Evolutionary conservation across 2,888 invertebrate genomes (phyloP).

Genomic region (Megaustenia siamemsis): DNA sequence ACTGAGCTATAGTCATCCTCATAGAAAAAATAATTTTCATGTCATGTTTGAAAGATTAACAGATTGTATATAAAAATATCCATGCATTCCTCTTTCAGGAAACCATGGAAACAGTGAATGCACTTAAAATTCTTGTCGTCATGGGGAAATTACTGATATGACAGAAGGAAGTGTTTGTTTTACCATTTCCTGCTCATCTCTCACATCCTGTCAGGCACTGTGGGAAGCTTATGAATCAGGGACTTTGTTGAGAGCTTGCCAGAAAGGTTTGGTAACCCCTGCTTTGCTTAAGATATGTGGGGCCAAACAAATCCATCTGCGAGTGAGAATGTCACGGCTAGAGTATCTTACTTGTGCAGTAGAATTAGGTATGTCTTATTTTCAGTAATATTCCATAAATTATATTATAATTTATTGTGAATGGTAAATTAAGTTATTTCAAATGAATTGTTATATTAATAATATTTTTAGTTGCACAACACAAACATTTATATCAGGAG

Average conservation of each 20-base stretch:
- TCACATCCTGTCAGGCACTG: constrained; percentile 56
- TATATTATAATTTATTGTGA: too few species aligned
- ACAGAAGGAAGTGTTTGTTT: constrained; percentile 64
- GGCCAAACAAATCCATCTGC: constrained; percentile 57
- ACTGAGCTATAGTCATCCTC: too few species aligned
- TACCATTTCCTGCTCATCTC: constrained; percentile 57
- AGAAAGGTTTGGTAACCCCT: constrained; percentile 61
- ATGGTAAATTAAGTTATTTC: neutral
- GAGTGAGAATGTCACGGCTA: constrained; percentile 60
- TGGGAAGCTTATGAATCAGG: constrained; percentile 64
- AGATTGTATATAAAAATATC: too few species aligned
- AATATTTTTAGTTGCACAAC: neutral
- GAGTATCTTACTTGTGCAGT: constrained; percentile 62
- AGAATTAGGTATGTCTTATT: constrained; percentile 61
- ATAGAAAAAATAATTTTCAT: too few species aligned
- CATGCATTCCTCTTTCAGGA: constrained; percentile 42
- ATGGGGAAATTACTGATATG: constrained; percentile 62
- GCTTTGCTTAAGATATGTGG: constrained; percentile 54
- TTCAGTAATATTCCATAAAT: neutral
- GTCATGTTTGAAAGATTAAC: too few species aligned
- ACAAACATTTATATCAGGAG: too few species aligned
- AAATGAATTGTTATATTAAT: neutral
- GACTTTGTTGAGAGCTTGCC: constrained; percentile 55
- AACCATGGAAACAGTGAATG: constrained; percentile 65
- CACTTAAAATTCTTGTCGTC: constrained; percentile 66